These are phyloP conservation scores for Parauchenoglanis ngamensis DNA, from an alignment of 2,797 vertebrate genomes.

Conservation along the genomic window DNA sequence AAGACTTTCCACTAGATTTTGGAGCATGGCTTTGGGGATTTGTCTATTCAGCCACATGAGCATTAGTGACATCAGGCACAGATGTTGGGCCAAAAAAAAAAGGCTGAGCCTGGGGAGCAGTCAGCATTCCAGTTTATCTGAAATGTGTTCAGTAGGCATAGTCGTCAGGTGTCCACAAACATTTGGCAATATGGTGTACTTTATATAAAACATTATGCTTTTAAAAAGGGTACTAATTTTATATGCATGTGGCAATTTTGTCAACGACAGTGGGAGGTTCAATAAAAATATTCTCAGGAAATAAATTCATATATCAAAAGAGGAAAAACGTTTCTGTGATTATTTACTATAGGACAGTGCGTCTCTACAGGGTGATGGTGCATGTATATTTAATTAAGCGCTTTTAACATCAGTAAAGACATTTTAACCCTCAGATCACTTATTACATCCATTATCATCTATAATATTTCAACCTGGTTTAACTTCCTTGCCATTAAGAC, in stretches of 20 bases:
- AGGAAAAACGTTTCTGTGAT: neutral
- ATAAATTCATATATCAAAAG: neutral
- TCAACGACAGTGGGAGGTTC: neutral
- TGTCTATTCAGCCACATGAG: neutral
- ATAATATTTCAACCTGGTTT: too few relatives aligned
- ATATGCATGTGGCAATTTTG: neutral
- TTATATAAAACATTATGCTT: neutral
- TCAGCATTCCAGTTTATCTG: neutral
- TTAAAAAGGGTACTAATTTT: neutral
- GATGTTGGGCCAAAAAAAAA: too few relatives aligned
- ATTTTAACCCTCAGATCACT: too few relatives aligned
- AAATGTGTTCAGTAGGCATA: neutral
- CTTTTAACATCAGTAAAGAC: too few relatives aligned
- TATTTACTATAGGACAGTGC: neutral
- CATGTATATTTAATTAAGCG: too few relatives aligned
- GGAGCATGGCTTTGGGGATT: neutral
- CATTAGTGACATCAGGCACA: neutral
- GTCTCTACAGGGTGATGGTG: too few relatives aligned
- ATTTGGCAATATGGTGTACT: neutral
- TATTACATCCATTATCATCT: too few relatives aligned
- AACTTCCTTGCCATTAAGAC: too few relatives aligned
- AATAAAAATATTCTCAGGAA: neutral
- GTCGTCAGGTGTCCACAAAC: neutral
- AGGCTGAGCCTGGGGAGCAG: too few relatives aligned
- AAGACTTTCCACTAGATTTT: neutral